Conservation (phyloP, 2,888 invertebrate genomes). For the Drosophila pegasa region DNA sequence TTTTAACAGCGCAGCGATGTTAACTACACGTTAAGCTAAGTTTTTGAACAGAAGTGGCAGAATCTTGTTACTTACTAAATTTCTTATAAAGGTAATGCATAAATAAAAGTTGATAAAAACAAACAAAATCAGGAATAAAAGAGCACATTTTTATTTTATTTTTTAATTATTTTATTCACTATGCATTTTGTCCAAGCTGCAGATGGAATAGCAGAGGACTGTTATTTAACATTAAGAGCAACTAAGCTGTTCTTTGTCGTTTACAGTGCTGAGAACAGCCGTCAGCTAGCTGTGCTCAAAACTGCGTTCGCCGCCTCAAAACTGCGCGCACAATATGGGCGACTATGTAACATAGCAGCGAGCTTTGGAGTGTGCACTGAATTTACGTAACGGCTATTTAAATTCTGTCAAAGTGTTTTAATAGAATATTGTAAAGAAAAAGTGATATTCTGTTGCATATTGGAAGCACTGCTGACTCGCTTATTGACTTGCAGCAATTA, state of each 20-base stretch:
- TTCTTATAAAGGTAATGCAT: too few relatives aligned
- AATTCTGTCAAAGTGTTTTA: background rate
- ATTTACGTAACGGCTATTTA: constrained; percentile 23
- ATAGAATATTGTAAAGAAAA: background rate
- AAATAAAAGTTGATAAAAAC: too few relatives aligned
- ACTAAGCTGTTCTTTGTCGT: too few relatives aligned
- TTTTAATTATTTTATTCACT: too few relatives aligned
- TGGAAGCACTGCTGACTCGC: background rate
- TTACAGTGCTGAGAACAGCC: background rate
- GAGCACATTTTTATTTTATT: too few relatives aligned
- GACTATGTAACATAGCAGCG: constrained; percentile 6
- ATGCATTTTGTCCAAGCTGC: too few relatives aligned
- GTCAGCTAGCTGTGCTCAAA: background rate
- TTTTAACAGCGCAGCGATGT: background rate
- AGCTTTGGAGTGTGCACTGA: background rate
- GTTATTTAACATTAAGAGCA: background rate
- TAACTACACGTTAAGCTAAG: background rate
- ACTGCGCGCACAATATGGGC: background rate
- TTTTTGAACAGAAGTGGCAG: too few relatives aligned
- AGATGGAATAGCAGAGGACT: too few relatives aligned
- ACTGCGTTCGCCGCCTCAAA: background rate
- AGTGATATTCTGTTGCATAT: background rate
- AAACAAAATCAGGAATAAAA: too few relatives aligned
- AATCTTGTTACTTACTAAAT: too few relatives aligned
- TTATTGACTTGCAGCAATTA: constrained; percentile 1